These are phyloP conservation scores for Trichoplax adhaerens DNA, from an alignment of 37 sponge, comb jelly and placozoan species.

Conservation along the genomic window DNA sequence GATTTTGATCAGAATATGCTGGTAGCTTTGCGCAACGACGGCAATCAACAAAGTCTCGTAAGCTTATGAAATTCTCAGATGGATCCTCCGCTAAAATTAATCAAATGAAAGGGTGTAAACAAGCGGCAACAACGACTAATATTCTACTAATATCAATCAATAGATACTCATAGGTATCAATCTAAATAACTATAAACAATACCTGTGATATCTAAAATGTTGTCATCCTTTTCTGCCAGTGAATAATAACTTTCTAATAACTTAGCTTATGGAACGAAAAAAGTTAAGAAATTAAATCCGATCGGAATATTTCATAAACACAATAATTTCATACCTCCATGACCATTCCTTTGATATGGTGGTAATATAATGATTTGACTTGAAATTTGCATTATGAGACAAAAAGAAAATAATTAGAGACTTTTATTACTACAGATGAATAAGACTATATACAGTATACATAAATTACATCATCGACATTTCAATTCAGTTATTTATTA, in stretches of 20 bases:
- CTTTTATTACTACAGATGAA: not conserved
- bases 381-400: not conserved
- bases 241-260: too few relatives aligned
- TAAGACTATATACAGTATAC: not conserved
- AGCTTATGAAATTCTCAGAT: conserved; percentile 56
- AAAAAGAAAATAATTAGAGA: not conserved
- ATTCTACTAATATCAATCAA: too few relatives aligned
- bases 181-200: too few relatives aligned
- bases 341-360: conserved; percentile 68
- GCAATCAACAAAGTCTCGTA: conserved; percentile 79
- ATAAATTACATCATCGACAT: too few relatives aligned
- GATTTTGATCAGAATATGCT: not conserved
- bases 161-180: too few relatives aligned
- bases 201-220: too few relatives aligned
- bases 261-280: too few relatives aligned
- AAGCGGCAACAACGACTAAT: too few relatives aligned
- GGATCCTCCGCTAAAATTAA: conserved; percentile 78
- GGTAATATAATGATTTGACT: conserved; percentile 85
- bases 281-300: too few relatives aligned
- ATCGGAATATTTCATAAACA: too few relatives aligned
- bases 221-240: too few relatives aligned
- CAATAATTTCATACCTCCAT: conserved; percentile 32
- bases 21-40: conserved; percentile 38
- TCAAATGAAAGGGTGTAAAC: too few relatives aligned
- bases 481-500: not conserved